These are phyloP conservation scores for Gryllus bimaculatus DNA, from an alignment of 1,140 invertebrate species.

Conservation along the genomic window DNA sequence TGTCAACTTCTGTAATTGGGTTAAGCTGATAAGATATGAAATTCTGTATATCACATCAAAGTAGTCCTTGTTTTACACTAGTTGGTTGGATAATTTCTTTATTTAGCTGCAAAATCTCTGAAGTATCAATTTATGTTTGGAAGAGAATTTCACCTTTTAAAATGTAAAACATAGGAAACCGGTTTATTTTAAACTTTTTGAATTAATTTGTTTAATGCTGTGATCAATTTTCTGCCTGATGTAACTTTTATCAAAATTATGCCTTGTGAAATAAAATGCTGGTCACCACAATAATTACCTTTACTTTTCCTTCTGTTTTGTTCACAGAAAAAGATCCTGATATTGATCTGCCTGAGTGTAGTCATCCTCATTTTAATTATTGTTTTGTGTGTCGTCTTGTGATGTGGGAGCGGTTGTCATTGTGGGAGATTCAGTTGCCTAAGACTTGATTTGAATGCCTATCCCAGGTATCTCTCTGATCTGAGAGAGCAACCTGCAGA, in stretches of 20 bases:
- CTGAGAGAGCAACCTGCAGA: background rate
- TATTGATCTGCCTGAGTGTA: constrained; percentile 28
- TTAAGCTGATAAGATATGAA: no score
- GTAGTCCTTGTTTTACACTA: no score
- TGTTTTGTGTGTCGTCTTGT: constrained; percentile 46
- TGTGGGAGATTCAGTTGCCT: background rate
- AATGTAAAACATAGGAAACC: no score
- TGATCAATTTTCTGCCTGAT: no score
- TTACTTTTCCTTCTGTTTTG: background rate
- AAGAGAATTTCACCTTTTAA: no score
- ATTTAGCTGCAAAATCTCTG: no score
- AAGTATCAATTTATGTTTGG: no score
- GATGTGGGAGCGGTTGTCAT: constrained; percentile 13
- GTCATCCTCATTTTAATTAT: constrained; percentile 64
- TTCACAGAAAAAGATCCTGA: constrained; percentile 4
- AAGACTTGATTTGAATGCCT: background rate
- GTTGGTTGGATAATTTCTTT: no score
- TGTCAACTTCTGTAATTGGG: no score
- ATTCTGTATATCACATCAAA: no score
- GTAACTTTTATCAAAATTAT: background rate
- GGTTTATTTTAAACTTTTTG: no score
- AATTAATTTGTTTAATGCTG: no score
- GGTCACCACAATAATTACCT: background rate
- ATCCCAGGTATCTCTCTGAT: background rate
- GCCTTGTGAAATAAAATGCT: background rate